Percentiles rank a stretch among this genome's conserved stretches.
phyloP scores from a whole-genome alignment of 2,113 vertebrate species.

The Amphiprion percula region DNA sequence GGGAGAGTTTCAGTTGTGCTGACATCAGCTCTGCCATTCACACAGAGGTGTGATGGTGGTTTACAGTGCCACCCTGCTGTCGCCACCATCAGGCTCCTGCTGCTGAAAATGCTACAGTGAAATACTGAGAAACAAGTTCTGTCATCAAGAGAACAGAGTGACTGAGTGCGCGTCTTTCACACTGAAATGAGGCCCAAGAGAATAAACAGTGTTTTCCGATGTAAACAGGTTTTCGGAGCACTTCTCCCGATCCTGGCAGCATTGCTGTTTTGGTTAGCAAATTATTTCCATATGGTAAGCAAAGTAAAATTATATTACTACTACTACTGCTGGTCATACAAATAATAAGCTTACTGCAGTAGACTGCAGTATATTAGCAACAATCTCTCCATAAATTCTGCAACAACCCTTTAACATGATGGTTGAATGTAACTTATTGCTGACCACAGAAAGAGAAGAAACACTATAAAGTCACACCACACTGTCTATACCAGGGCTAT shows the following conservation, averaged over 20 bases:
- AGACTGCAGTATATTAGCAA: background rate
- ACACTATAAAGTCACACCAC: background rate
- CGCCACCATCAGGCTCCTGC: constrained; percentile 34
- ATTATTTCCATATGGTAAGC: background rate
- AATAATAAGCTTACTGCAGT: background rate
- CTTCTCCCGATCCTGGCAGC: background rate
- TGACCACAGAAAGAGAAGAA: background rate
- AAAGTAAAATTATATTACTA: background rate
- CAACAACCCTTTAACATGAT: background rate
- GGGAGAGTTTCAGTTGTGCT: constrained; percentile 81
- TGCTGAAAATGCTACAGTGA: constrained; percentile 38
- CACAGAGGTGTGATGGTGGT: constrained; percentile 81
- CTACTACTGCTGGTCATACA: background rate
- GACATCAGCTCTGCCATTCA: constrained; percentile 81
- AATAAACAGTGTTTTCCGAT: background rate
- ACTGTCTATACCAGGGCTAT: no score
- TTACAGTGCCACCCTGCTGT: constrained; percentile 77
- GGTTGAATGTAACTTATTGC: no score
- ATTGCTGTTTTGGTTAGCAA: background rate
- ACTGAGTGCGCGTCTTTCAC: constrained; percentile 42
- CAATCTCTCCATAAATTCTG: background rate
- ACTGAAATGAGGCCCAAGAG: background rate
- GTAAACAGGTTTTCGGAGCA: background rate
- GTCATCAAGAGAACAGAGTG: constrained; percentile 29
- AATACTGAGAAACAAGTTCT: constrained; percentile 39